Evolutionary conservation across 1,140 invertebrate genomes (phyloP).

Genomic region (Aethina tumida): DNA sequence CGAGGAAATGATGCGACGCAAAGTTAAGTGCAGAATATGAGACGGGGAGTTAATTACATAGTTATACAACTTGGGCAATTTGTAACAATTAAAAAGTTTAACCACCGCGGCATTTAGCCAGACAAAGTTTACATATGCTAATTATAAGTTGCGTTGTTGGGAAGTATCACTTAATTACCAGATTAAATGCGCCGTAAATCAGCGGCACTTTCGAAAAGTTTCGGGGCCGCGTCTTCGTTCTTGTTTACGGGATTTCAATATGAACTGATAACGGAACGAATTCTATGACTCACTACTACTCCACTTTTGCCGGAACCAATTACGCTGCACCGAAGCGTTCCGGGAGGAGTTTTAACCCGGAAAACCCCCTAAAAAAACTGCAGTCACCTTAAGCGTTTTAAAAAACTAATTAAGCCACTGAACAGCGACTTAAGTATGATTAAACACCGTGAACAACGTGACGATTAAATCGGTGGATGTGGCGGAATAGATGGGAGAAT

Average conservation of each 20-base stretch:
- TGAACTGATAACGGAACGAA: slow-evolving; percentile 14
- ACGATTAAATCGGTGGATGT: slow-evolving; percentile 2
- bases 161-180: slow-evolving; percentile 29
- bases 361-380: too few species aligned
- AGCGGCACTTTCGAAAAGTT: slow-evolving; percentile 23
- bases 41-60: slow-evolving; percentile 28
- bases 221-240: slow-evolving; percentile 15
- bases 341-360: too few species aligned
- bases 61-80: slow-evolving; percentile 33
- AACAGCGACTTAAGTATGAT: too few species aligned
- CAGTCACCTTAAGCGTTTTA: too few species aligned
- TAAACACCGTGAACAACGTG: background rate
- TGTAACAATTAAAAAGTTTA: slow-evolving; percentile 37
- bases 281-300: background rate
- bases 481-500: slow-evolving; percentile 5
- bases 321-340: too few species aligned
- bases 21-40: slow-evolving; percentile 11
- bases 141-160: slow-evolving; percentile 34
- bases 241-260: slow-evolving; percentile 14
- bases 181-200: slow-evolving; percentile 22
- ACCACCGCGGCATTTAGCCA: slow-evolving; percentile 22
- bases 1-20: slow-evolving; percentile 19
- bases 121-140: slow-evolving; percentile 36
- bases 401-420: too few species aligned
- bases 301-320: slow-evolving; percentile 4